Evolutionary conservation across 2,888 invertebrate genomes (phyloP), one percentile per base, ranked within the genome.

Genomic region (Endotricha flammealis): DNA sequence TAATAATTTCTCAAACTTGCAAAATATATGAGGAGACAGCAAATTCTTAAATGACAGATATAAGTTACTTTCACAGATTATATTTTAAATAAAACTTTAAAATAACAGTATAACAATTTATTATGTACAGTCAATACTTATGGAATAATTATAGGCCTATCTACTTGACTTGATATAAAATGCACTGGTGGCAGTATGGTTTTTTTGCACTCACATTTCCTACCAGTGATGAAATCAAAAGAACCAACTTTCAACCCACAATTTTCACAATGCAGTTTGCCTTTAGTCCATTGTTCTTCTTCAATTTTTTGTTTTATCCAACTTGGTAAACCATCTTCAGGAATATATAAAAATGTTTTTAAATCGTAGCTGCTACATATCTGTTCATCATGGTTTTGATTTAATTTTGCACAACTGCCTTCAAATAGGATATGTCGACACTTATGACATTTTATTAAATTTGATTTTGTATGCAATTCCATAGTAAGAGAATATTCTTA

Each of bases 171-270:
- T 46, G 85, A 83, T 28, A 90, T 86, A 40, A 92, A 70, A 69
- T 90, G 89, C 29, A 92, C 86, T 12, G 90, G 71, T 8, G 91
- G 91, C 46, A 91, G 60, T 39, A 89, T 68, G 39, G 76, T 68
- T 24, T 70, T 57, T 13, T 77, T 71, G 69, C 92, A 92, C n/a
- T 73, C 68, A 67, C 92, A 92, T 67, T 90, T 90, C 51, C 82
- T 73, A 13, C 91, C 90, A 1, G 90, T 88, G 13, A 91, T 72
- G 70, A 90, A 92, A 69, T 92, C 90, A 64, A 91, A 92, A 3
- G 89, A 88, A 5, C 92, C 92, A 16, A 92, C 77, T 70, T 90
- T 85, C 22, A 80, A 79, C 27, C 87, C 75, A 67, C 92, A 92
- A 42, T 87, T 75, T 38, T 76, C 83, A 68, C 92, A 92, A 42